These are phyloP conservation scores for Ceratina japonica DNA, from an alignment of 1,140 invertebrate species.

Conservation along the genomic window DNA sequence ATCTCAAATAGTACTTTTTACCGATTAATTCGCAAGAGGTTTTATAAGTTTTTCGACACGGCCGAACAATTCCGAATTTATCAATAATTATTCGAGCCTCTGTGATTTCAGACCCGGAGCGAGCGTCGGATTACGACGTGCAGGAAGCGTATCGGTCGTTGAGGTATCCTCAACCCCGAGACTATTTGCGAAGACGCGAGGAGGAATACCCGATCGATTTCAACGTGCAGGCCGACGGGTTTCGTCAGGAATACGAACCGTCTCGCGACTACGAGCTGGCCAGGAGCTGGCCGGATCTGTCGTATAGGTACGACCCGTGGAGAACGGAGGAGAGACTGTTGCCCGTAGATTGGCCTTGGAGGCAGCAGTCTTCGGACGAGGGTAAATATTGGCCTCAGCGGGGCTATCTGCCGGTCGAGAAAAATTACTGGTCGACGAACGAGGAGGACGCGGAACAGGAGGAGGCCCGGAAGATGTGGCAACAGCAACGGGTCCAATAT, in stretches of 20 bases:
- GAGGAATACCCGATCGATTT: slow-evolving; percentile 45
- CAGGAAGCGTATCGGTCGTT: slow-evolving; percentile 26
- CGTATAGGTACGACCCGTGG: slow-evolving; percentile 41
- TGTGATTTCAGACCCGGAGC: slow-evolving; percentile 5
- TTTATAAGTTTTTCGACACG: no score
- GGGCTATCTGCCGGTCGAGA: slow-evolving; percentile 51
- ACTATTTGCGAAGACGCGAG: slow-evolving; percentile 17
- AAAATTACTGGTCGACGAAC: slow-evolving; percentile 61
- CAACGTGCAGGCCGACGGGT: slow-evolving; percentile 18
- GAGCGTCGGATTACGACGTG: slow-evolving; percentile 21
- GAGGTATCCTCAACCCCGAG: background rate
- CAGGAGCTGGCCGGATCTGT: slow-evolving; percentile 44
- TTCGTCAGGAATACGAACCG: slow-evolving; percentile 51
- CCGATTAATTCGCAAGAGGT: no score
- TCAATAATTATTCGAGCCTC: no score
- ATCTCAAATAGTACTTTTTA: no score
- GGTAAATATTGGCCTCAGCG: slow-evolving; percentile 59
- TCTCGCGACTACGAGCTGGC: slow-evolving; percentile 50
- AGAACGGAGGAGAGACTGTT: slow-evolving; percentile 28
- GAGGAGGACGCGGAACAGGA: slow-evolving; percentile 35
- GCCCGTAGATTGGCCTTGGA: slow-evolving; percentile 62
- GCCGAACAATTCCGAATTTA: no score
- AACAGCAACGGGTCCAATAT: background rate
- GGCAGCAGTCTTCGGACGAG: slow-evolving; percentile 49
- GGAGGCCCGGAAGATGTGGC: slow-evolving; percentile 5